Conservation (phyloP, 2,888 invertebrate species). For the Trachelus troglodyta region DNA sequence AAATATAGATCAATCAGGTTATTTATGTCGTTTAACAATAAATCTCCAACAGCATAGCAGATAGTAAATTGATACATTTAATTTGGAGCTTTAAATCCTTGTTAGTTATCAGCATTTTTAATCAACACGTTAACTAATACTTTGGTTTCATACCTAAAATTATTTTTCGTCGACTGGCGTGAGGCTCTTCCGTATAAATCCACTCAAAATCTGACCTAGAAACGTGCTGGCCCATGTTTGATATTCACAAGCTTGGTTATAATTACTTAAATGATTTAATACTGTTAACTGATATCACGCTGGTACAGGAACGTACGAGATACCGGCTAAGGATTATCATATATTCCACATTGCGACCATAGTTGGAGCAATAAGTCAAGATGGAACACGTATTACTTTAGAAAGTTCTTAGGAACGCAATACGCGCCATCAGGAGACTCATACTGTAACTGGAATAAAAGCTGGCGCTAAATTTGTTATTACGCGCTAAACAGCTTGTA, state of each 20-base stretch:
- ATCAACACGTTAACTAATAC: background rate
- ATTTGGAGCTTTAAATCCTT: background rate
- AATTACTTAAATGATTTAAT: background rate
- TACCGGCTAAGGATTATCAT: background rate
- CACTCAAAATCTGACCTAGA: constrained; percentile 97
- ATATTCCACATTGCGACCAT: background rate
- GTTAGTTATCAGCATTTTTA: background rate
- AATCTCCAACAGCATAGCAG: background rate
- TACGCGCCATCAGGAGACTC: background rate
- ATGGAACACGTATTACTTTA: background rate
- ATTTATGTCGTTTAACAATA: background rate
- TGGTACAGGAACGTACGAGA: background rate
- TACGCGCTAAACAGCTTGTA: background rate
- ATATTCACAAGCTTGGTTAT: background rate
- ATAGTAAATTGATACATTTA: background rate
- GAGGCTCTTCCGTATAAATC: constrained; percentile 97
- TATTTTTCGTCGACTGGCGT: constrained; percentile 91
- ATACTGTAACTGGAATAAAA: background rate
- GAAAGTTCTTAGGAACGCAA: background rate
- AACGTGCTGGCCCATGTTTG: constrained; percentile 91
- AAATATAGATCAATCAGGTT: background rate
- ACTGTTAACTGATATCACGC: background rate
- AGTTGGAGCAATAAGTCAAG: background rate
- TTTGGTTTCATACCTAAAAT: constrained; percentile 80
- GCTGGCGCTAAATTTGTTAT: background rate